These are phyloP conservation scores for Grantiella picta DNA, from an alignment of 2,113 vertebrate genomes.

Conservation along the genomic window DNA sequence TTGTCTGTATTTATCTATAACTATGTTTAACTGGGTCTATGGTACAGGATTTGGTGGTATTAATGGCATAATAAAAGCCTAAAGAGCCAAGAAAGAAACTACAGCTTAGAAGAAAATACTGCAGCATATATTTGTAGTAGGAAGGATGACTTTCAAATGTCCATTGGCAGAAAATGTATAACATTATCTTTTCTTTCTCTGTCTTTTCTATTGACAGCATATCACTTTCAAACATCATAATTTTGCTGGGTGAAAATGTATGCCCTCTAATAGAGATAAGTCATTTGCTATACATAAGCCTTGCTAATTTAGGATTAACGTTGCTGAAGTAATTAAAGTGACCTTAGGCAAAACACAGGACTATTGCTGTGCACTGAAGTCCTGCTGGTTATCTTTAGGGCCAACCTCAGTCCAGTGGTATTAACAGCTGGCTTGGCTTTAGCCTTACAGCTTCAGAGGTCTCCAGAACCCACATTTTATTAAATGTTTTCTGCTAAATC, in stretches of 20 bases:
- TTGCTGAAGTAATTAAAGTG: slow-evolving; percentile 54
- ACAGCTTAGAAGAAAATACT: background rate
- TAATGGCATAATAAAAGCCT: background rate
- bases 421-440: background rate
- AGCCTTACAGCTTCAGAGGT: background rate
- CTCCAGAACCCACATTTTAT: background rate
- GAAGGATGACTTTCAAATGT: slow-evolving; percentile 28
- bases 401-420: background rate
- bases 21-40: background rate
- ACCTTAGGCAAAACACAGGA: slow-evolving; percentile 18
- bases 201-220: background rate
- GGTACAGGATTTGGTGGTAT: background rate
- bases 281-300: slow-evolving; percentile 2
- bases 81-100: background rate
- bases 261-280: slow-evolving; percentile 17
- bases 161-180: background rate
- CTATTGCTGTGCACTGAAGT: background rate
- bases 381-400: background rate
- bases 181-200: background rate
- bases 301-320: slow-evolving; percentile 59
- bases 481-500: background rate
- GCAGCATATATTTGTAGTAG: background rate
- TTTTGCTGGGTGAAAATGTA: background rate
- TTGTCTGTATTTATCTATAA: background rate
- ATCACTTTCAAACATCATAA: slow-evolving; percentile 24